These are phyloP conservation scores for Pterobdella sp. DNA, from an alignment of 2,888 invertebrate genomes.

Conservation along the genomic window DNA sequence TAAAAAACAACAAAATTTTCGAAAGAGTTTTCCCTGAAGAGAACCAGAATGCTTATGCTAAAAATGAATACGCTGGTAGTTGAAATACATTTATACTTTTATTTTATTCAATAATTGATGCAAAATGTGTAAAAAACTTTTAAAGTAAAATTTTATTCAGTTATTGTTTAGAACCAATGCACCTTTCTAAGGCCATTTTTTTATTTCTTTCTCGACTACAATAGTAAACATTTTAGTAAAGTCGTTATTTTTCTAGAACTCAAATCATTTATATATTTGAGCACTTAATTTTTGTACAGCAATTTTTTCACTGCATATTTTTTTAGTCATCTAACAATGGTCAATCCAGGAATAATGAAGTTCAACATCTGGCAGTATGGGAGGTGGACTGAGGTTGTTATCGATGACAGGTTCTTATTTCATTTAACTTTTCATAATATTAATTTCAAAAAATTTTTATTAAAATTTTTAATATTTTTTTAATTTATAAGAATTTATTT, in stretches of 20 bases:
- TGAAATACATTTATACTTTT: no score
- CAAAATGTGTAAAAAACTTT: no score
- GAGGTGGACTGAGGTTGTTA: slow-evolving; percentile 35
- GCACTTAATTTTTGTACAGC: no score
- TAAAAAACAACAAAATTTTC: slow-evolving; percentile 70
- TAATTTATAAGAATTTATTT: no score
- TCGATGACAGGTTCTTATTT: slow-evolving; percentile 45
- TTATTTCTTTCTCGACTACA: background rate
- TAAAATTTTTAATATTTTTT: no score
- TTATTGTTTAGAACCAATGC: background rate
- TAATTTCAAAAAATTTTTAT: no score
- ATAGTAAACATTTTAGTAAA: background rate
- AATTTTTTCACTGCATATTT: no score
- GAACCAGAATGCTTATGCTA: slow-evolving; percentile 36
- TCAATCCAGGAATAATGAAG: slow-evolving; percentile 33
- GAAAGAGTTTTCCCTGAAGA: slow-evolving; percentile 89
- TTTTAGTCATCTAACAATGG: background rate
- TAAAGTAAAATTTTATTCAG: background rate
- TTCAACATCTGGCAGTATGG: slow-evolving; percentile 37
- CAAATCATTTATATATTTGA: no score
- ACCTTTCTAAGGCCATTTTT: background rate
- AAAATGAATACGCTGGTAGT: slow-evolving; percentile 19
- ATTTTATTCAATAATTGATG: no score
- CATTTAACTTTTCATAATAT: no score
- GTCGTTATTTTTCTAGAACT: background rate